phyloP scores from a whole-genome alignment of 1,140 invertebrate genomes.

The Drosophila aff. region DNA sequence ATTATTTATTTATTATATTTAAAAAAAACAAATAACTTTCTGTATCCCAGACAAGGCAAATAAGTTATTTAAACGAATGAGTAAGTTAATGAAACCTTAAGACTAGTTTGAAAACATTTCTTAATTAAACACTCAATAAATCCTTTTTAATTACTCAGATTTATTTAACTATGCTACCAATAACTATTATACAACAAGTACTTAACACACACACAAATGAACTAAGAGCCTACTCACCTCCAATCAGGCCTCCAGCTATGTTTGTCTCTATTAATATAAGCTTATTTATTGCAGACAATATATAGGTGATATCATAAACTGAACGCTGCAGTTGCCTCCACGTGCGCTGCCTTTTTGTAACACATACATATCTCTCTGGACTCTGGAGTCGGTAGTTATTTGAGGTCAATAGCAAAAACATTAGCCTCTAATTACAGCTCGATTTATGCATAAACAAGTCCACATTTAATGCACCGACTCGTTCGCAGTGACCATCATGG shows the following conservation, averaged over 20 bases:
- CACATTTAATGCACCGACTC: slow-evolving; percentile 46
- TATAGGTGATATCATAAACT: slow-evolving; percentile 23
- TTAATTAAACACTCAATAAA: slow-evolving; percentile 3
- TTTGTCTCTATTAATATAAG: slow-evolving; percentile 5
- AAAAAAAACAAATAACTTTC: too few relatives aligned
- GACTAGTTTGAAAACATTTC: not conserved
- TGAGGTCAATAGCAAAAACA: slow-evolving; percentile 72
- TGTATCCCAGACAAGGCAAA: too few relatives aligned
- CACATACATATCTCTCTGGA: slow-evolving; percentile 9
- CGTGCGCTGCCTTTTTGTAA: slow-evolving; percentile 8
- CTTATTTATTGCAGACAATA: slow-evolving; percentile 55
- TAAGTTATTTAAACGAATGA: too few relatives aligned
- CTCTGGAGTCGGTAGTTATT: slow-evolving; percentile 36
- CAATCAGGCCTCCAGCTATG: not conserved
- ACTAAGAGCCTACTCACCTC: slow-evolving; percentile 4
- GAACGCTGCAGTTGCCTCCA: slow-evolving; percentile 20
- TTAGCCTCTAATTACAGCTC: slow-evolving; percentile 67
- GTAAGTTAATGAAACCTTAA: too few relatives aligned
- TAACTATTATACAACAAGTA: not conserved
- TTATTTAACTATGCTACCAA: too few relatives aligned
- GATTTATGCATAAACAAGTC: slow-evolving; percentile 47
- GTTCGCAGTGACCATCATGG: slow-evolving; percentile 37
- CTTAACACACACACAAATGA: slow-evolving; percentile 1
- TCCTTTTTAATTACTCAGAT: not conserved
- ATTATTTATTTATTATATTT: too few relatives aligned